A percentile compares a stretch with the other conserved stretches of the same genome.
Evolutionary conservation across 2,113 vertebrate genomes (phyloP).

Genomic region (Pitta sordida): DNA sequence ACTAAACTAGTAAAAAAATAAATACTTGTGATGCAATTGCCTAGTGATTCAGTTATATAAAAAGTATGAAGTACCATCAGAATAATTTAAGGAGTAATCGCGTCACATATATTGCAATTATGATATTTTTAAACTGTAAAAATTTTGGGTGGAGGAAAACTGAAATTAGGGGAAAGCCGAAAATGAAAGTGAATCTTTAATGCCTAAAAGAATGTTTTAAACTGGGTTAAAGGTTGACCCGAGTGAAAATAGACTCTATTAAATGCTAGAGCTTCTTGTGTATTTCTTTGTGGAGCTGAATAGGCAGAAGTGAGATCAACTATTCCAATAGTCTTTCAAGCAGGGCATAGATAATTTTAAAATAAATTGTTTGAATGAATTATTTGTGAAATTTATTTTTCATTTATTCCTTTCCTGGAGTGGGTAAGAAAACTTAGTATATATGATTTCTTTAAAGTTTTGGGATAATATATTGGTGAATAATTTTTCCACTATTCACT

Average conservation of each 20-base stretch:
- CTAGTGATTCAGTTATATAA: neutral
- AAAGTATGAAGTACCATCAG: neutral
- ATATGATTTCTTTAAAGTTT: constrained; percentile 12
- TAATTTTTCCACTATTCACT: constrained; percentile 19
- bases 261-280: neutral
- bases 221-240: neutral
- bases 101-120: neutral
- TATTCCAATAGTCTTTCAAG: neutral
- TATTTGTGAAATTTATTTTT: constrained; percentile 26
- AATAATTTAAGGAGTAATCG: neutral
- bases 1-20: neutral
- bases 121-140: neutral
- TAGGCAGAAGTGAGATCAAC: neutral
- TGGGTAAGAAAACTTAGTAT: neutral
- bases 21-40: neutral
- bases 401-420: neutral
- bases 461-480: neutral
- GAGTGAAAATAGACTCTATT: neutral
- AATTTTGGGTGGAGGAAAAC: neutral
- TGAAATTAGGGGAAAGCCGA: neutral
- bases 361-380: constrained; percentile 16
- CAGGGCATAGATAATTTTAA: neutral
- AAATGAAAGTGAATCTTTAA: neutral
- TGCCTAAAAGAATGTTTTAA: neutral
- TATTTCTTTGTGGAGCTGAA: neutral